phyloP scores from a whole-genome alignment of 2,797 vertebrate genomes.

The Rhinella marina region DNA sequence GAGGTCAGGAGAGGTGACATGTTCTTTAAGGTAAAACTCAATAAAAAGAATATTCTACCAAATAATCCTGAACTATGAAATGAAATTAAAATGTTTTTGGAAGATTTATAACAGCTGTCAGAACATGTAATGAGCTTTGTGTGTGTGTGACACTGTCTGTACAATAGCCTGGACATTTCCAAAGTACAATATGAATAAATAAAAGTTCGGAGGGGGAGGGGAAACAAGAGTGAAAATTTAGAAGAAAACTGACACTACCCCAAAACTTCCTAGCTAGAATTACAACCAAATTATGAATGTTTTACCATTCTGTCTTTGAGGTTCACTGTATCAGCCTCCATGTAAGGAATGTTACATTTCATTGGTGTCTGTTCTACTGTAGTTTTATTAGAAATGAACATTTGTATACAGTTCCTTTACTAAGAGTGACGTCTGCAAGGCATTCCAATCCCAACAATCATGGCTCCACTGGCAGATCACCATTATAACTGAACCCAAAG shows the following conservation, averaged over 20 bases:
- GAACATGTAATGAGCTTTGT: not conserved
- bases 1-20: too few species aligned
- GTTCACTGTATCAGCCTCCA: not conserved
- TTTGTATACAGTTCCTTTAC: conserved; percentile 31
- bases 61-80: not conserved
- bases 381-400: conserved; percentile 29
- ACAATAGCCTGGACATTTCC: not conserved
- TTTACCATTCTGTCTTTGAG: not conserved
- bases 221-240: not conserved
- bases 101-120: not conserved
- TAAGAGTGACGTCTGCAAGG: conserved; percentile 22
- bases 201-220: not conserved
- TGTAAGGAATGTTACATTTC: conserved; percentile 29
- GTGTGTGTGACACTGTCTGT: not conserved
- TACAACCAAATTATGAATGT: not conserved
- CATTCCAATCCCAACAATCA: conserved; percentile 1
- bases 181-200: not conserved
- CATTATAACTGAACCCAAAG: conserved; percentile 23
- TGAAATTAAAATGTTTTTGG: not conserved
- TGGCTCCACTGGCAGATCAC: conserved; percentile 23
- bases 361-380: conserved; percentile 32
- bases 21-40: not conserved
- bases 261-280: not conserved
- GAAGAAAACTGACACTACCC: not conserved
- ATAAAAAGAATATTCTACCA: not conserved